phyloP scores from a whole-genome alignment of 2,888 invertebrate genomes.

The Drosophila hamatofila region DNA sequence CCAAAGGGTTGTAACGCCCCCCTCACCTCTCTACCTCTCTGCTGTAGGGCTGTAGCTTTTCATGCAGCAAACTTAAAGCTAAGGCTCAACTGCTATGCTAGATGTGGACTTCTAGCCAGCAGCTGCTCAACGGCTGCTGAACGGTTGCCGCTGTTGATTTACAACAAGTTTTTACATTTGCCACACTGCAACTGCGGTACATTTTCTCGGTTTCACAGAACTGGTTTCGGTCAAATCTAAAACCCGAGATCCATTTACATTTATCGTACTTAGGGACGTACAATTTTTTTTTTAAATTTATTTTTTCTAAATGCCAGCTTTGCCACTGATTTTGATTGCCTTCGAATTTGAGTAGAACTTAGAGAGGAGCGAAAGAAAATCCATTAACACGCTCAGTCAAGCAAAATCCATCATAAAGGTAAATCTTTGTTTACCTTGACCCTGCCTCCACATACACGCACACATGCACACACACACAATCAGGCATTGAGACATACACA shows the following conservation, averaged over 20 bases:
- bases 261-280: constrained; percentile 55
- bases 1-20: constrained; percentile 53
- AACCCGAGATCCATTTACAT: constrained; percentile 72
- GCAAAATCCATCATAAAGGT: constrained; percentile 70
- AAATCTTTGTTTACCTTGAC: constrained; percentile 74
- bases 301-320: constrained; percentile 53
- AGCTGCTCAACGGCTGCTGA: constrained; percentile 37
- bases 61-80: constrained; percentile 59
- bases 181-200: constrained; percentile 44
- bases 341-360: constrained; percentile 47
- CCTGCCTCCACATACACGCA: constrained; percentile 60
- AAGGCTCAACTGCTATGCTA: constrained; percentile 18
- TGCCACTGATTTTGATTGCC: constrained; percentile 52
- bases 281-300: constrained; percentile 18
- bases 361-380: constrained; percentile 42
- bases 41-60: constrained; percentile 30
- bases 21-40: background rate
- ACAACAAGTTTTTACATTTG: constrained; percentile 69
- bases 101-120: constrained; percentile 17
- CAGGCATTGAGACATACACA: background rate
- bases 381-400: constrained; percentile 72
- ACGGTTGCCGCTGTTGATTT: constrained; percentile 20
- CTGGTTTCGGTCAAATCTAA: constrained; percentile 63
- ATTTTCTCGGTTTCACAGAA: constrained; percentile 52
- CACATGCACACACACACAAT: constrained; percentile 7